Evolutionary conservation across 1,140 invertebrate species (phyloP).

Genomic region (Drosophila cardini): DNA sequence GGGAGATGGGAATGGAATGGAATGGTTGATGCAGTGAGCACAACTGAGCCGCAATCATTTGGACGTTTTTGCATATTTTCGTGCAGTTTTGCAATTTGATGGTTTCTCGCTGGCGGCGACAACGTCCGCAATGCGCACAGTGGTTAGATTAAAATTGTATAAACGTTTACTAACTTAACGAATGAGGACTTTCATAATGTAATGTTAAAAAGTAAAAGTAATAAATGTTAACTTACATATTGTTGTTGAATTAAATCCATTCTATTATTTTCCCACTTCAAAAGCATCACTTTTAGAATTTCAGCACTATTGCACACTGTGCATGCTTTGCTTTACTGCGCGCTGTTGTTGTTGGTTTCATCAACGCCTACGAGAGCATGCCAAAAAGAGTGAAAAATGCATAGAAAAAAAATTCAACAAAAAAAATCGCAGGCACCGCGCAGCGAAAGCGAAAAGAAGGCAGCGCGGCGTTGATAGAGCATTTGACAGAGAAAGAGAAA

Average conservation of each 20-base stretch:
- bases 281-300: not conserved
- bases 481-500: slow-evolving; percentile 7
- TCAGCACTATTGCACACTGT: slow-evolving; percentile 47
- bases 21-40: slow-evolving; percentile 53
- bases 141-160: slow-evolving; percentile 9
- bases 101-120: slow-evolving; percentile 60
- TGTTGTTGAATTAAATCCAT: too few species aligned
- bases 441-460: slow-evolving; percentile 33
- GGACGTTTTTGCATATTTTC: slow-evolving; percentile 80
- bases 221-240: too few species aligned
- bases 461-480: not conserved
- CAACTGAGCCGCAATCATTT: slow-evolving; percentile 76
- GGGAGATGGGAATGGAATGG: slow-evolving; percentile 23
- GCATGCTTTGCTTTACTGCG: slow-evolving; percentile 27
- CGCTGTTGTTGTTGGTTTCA: slow-evolving; percentile 60
- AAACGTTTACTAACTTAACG: not conserved
- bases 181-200: not conserved
- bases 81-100: slow-evolving; percentile 77
- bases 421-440: slow-evolving; percentile 37
- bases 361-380: slow-evolving; percentile 75
- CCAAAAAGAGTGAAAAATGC: slow-evolving; percentile 68
- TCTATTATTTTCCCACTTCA: too few species aligned
- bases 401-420: slow-evolving; percentile 51
- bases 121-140: slow-evolving; percentile 50
- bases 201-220: too few species aligned